Evolutionary conservation across 2,888 invertebrate genomes (phyloP).

Genomic region (Trachelus troglodyta): DNA sequence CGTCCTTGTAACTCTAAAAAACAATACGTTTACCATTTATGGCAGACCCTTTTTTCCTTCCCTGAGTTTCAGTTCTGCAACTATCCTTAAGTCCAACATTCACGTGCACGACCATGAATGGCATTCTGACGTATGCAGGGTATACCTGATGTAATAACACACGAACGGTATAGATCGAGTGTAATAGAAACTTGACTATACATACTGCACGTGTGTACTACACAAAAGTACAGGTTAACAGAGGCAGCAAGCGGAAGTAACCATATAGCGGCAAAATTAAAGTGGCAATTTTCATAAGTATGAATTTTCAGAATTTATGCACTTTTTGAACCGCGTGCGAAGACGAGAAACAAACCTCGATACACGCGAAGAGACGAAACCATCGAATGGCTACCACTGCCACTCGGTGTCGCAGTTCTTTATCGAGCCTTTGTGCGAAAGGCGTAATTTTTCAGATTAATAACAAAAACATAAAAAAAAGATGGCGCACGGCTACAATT

Average conservation of each 20-base stretch:
- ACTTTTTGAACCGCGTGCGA: not conserved
- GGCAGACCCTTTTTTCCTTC: not conserved
- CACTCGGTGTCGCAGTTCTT: not conserved
- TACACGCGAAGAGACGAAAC: not conserved
- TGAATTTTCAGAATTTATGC: not conserved
- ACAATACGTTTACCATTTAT: not conserved
- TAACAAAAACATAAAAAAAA: constrained; percentile 4
- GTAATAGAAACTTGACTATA: not conserved
- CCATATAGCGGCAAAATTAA: not conserved
- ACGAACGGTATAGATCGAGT: not conserved
- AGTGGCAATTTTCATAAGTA: not conserved
- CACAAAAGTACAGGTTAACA: not conserved
- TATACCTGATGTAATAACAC: not conserved
- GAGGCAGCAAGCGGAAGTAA: not conserved
- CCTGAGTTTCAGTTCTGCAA: not conserved
- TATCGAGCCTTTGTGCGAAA: not conserved
- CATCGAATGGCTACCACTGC: not conserved
- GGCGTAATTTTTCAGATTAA: not conserved
- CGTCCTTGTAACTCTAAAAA: not conserved
- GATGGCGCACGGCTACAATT: not conserved
- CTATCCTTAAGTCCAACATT: not conserved
- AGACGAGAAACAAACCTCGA: not conserved
- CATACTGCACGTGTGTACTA: not conserved
- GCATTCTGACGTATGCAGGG: not conserved
- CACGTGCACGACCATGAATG: not conserved